These are phyloP conservation scores for Cyclophora punctaria DNA, from an alignment of 2,888 invertebrate genomes.

Conservation along the genomic window DNA sequence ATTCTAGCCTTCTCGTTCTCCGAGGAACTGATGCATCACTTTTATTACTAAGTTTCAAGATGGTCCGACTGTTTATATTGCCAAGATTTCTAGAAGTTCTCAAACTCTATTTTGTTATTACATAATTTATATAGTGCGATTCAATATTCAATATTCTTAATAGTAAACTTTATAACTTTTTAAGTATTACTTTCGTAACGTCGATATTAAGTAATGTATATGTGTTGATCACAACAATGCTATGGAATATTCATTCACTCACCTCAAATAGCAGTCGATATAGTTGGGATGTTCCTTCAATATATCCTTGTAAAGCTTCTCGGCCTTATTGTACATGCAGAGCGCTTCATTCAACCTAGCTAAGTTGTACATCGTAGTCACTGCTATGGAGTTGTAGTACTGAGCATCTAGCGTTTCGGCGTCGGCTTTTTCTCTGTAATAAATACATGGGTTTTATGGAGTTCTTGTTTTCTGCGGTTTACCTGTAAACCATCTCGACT, in stretches of 20 bases:
- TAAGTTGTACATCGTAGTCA: slow-evolving; percentile 97
- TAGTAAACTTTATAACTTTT: not conserved
- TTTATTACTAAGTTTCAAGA: no score
- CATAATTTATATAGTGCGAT: no score
- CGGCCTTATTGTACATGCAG: slow-evolving; percentile 94
- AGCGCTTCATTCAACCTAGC: slow-evolving; percentile 95
- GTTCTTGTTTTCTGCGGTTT: no score
- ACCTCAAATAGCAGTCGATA: slow-evolving; percentile 90
- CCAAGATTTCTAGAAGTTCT: no score
- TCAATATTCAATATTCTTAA: no score
- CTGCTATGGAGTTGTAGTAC: slow-evolving; percentile 96
- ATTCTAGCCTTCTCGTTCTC: no score
- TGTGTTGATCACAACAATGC: no score
- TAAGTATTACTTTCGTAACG: not conserved
- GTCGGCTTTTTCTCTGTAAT: slow-evolving; percentile 84
- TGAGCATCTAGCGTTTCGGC: slow-evolving; percentile 88
- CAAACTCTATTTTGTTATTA: no score
- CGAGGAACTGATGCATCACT: no score
- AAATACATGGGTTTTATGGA: not conserved
- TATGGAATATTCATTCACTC: slow-evolving; percentile 5
- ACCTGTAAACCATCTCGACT: no score
- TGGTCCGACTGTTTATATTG: no score
- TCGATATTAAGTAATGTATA: not conserved
- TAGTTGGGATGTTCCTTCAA: slow-evolving; percentile 98
- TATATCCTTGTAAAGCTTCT: slow-evolving; percentile 97